Evolutionary conservation across 2,888 invertebrate genomes (phyloP).

Genomic region (Cephalotes varians): DNA sequence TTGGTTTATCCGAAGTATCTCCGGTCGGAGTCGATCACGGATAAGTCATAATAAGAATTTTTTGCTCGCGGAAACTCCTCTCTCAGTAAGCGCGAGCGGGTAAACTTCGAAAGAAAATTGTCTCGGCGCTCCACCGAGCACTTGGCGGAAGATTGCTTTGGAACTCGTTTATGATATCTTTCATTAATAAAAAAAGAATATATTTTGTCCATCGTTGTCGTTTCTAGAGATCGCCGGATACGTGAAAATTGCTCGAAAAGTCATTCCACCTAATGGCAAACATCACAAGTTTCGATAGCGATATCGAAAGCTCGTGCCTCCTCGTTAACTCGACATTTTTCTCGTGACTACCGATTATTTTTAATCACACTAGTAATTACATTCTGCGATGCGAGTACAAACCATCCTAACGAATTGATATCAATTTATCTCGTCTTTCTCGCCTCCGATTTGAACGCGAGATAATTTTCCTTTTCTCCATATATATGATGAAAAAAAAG

Average conservation of each 20-base stretch:
- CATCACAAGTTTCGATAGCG: constrained; percentile 18
- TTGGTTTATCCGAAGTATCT: constrained; percentile 6
- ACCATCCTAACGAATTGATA: constrained; percentile 39
- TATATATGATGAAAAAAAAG: not conserved
- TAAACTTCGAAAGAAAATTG: constrained; percentile 48
- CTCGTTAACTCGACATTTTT: constrained; percentile 49
- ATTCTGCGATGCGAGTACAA: constrained; percentile 29
- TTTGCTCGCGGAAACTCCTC: not conserved
- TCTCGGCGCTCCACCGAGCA: constrained; percentile 12
- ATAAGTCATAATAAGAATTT: constrained; percentile 53
- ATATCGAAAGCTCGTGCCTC: constrained; percentile 7
- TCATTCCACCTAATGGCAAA: constrained; percentile 30
- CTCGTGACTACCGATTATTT: constrained; percentile 26
- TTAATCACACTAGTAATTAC: constrained; percentile 41
- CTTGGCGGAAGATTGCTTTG: constrained; percentile 49
- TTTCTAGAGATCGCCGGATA: constrained; percentile 9
- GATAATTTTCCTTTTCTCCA: constrained; percentile 22
- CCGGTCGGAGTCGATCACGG: constrained; percentile 12
- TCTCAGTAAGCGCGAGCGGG: constrained; percentile 32
- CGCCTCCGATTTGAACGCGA: constrained; percentile 15
- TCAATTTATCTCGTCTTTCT: constrained; percentile 42
- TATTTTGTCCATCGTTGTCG: not conserved
- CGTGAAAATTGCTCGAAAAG: constrained; percentile 19
- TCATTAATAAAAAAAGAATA: constrained; percentile 45
- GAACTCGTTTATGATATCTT: constrained; percentile 51